A percentile compares a stretch with the other conserved stretches of the same genome.
These are phyloP conservation scores for Beroe forskalii DNA, from an alignment of 37 sponge, comb jelly and placozoan species.

Conservation along the genomic window DNA sequence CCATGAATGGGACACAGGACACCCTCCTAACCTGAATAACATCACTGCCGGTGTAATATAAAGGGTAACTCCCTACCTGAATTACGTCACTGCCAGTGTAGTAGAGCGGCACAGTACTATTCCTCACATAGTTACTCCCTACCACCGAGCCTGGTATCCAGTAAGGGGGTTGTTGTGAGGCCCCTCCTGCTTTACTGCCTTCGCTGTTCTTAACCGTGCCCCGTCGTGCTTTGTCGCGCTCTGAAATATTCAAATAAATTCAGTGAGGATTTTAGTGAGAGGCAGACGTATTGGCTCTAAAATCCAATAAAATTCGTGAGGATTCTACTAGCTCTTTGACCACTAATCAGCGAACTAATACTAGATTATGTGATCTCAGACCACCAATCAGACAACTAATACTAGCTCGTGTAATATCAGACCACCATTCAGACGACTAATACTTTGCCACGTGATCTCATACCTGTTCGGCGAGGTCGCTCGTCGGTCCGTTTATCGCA, in stretches of 20 bases:
- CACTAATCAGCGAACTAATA: no score
- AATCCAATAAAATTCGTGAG: no score
- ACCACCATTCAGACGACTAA: no score
- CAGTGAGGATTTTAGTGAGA: no score
- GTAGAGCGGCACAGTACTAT: neutral
- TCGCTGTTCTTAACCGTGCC: constrained; percentile 50
- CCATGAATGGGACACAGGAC: no score
- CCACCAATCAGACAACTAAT: no score
- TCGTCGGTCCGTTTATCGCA: constrained; percentile 20
- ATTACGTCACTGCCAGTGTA: constrained; percentile 13
- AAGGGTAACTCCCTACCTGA: constrained; percentile 26
- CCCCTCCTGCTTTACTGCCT: neutral
- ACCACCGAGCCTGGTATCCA: neutral
- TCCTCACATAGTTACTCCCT: neutral
- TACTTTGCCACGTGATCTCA: no score
- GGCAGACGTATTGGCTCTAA: no score
- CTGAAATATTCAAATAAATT: no score
- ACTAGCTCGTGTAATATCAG: no score
- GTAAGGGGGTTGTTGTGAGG: neutral
- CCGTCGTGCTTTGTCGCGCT: constrained; percentile 26
- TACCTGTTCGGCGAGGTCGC: constrained; percentile 36
- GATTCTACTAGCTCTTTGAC: no score
- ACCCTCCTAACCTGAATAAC: constrained; percentile 22
- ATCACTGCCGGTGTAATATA: constrained; percentile 21
- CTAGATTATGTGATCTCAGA: no score